Evolutionary conservation across 2,888 invertebrate species (phyloP), one percentile per base, ranked within the genome.

Genomic region (Chalcosyrphus nemorum): DNA sequence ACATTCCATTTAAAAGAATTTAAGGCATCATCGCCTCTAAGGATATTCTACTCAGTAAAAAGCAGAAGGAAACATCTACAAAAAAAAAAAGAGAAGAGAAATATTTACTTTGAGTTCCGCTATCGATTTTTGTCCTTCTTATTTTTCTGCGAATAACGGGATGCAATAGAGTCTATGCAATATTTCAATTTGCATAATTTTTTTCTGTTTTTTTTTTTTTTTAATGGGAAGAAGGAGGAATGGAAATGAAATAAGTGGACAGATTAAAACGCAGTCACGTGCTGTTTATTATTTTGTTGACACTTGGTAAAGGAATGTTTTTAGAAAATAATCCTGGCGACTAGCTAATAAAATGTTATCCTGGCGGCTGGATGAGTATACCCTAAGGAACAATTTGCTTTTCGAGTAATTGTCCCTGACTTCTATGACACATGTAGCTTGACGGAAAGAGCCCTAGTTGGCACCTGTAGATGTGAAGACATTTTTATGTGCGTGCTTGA

Each of bases 111-210:
- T 52, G 38, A 59, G 35, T 47, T 27, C 15, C 41, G 6, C 41
- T 24, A 52, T 17, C 29, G 45, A 75, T 54, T 27, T n/a, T n/a
- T n/a, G n/a, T n/a, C 56, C 35, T 38, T 35, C 47, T 38, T 27
- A 9, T 52, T 15, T 24, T n/a, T n/a, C n/a, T 13, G 29, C 17
- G 5, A 15, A 21, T 13, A 41, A 32, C 38, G 24, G 13, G 50
- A 57, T 65, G 35, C 74, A 74, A n/a, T 56, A 13, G 21, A 47
- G 27, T 19, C 7, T 38, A 35, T 65, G 74, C 74, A 65, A 56
- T 74, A 63, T 54, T 74, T 63, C 24, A 72, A 72, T 72, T 54
- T 72, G 52, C 72, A 72, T 72, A 9, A 61, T 54, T 21, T 68
- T 68, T 43, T 54, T 7, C 27, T 6, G 52, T 1, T 41, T 71